Evolutionary conservation across 2,113 vertebrate genomes (phyloP).

Genomic region (Cinclus cinclus): DNA sequence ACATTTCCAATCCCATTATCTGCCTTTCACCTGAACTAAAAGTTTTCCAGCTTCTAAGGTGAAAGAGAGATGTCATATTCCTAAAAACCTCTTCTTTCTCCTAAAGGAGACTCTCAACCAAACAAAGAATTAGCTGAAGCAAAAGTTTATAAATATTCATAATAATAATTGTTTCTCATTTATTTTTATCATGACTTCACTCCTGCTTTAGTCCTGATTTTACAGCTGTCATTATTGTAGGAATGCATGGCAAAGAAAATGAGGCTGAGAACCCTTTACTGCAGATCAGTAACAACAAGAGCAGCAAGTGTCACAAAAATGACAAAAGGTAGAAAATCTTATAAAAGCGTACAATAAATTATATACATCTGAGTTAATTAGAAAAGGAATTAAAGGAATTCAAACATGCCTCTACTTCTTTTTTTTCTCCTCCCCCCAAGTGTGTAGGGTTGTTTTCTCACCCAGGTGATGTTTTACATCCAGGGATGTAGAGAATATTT

Average conservation of each 20-base stretch:
- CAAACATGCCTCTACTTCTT: accelerated
- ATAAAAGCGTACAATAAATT: not conserved
- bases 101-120: not conserved
- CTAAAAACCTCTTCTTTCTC: not conserved
- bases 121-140: not conserved
- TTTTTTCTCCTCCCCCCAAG: accelerated
- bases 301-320: not conserved
- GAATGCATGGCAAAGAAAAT: not conserved
- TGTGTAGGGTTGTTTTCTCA: not conserved
- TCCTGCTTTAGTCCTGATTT: not conserved
- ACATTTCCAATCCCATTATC: not conserved
- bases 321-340: not conserved
- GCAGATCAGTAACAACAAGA: not conserved
- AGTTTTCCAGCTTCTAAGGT: not conserved
- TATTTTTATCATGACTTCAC: not conserved
- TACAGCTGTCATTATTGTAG: not conserved
- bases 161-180: not conserved
- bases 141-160: not conserved
- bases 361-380: not conserved
- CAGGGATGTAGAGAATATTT: not conserved
- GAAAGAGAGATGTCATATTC: not conserved
- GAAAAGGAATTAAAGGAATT: not conserved
- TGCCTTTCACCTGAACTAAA: not conserved
- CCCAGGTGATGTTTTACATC: not conserved
- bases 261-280: not conserved